Evolutionary conservation across 2,797 vertebrate species (phyloP).

Genomic region (Danio albolineatus): DNA sequence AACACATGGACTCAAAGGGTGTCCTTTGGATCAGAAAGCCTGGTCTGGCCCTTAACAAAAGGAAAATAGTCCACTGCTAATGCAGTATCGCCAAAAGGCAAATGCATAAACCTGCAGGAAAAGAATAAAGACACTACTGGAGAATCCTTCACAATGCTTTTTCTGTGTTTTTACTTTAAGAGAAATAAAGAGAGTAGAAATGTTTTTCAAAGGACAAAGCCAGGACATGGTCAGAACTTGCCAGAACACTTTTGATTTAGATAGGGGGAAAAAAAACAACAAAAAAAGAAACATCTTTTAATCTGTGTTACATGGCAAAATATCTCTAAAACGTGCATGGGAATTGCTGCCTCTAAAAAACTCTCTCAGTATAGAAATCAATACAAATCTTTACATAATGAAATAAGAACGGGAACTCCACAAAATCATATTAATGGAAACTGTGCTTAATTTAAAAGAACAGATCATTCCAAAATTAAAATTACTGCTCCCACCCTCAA

Average conservation of each 20-base stretch:
- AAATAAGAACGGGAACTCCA: too few relatives aligned
- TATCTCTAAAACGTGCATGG: background rate
- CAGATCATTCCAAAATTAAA: too few relatives aligned
- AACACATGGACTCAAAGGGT: background rate
- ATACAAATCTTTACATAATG: background rate
- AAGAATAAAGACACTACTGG: background rate
- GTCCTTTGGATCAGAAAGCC: background rate
- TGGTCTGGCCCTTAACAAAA: background rate
- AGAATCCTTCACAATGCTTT: background rate
- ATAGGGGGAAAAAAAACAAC: background rate
- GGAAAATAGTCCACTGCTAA: constrained; percentile 1
- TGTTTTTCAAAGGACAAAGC: background rate
- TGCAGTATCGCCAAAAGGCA: background rate
- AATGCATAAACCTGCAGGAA: constrained; percentile 27
- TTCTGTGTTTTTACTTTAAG: constrained; percentile 3
- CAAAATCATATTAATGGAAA: background rate
- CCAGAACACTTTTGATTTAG: constrained; percentile 19
- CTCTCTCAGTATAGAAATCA: background rate
- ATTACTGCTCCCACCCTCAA: too few relatives aligned
- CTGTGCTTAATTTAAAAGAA: too few relatives aligned
- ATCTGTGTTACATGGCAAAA: background rate
- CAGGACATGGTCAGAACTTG: background rate
- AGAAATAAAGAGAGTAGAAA: background rate
- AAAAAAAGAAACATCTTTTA: constrained; percentile 17
- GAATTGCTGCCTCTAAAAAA: background rate